A percentile compares a stretch with the other conserved stretches of the same genome.
These are phyloP conservation scores for Lordiphosa clarofinis DNA, from an alignment of 1,140 invertebrate species.

Conservation along the genomic window DNA sequence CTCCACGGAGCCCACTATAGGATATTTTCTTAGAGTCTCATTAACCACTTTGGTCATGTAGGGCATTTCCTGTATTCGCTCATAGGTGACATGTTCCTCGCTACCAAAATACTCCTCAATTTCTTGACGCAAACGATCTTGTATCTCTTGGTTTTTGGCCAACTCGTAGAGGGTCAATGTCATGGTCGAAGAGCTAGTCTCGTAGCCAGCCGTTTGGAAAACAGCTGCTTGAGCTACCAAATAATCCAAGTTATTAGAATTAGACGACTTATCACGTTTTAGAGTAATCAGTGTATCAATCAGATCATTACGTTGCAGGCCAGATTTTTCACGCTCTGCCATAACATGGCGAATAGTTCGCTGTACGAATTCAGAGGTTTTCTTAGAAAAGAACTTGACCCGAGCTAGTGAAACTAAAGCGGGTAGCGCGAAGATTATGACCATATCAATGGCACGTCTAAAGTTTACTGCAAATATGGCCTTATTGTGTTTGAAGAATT, in stretches of 20 bases:
- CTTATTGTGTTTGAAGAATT: slow-evolving; percentile 77
- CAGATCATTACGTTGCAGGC: slow-evolving; percentile 76
- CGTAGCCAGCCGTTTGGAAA: slow-evolving; percentile 88
- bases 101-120: slow-evolving; percentile 81
- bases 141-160: slow-evolving; percentile 84
- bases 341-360: slow-evolving; percentile 64
- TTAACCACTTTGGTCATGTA: slow-evolving; percentile 83
- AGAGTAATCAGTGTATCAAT: slow-evolving; percentile 80
- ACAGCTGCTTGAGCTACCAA: slow-evolving; percentile 85
- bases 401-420: slow-evolving; percentile 34
- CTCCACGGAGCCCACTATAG: slow-evolving; percentile 50
- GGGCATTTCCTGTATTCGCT: slow-evolving; percentile 83
- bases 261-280: slow-evolving; percentile 30
- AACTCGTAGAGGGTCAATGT: slow-evolving; percentile 85
- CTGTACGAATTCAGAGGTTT: slow-evolving; percentile 59
- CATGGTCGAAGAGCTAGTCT: slow-evolving; percentile 87
- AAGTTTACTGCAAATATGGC: slow-evolving; percentile 81
- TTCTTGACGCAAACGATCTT: slow-evolving; percentile 84
- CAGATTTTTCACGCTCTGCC: slow-evolving; percentile 56
- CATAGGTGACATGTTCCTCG: slow-evolving; percentile 82
- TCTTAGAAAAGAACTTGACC: slow-evolving; percentile 53
- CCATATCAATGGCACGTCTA: slow-evolving; percentile 80
- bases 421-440: slow-evolving; percentile 78
- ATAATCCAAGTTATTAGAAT: slow-evolving; percentile 39
- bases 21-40: slow-evolving; percentile 78